These are phyloP conservation scores for Trematomus loennbergii DNA, from an alignment of 2,113 vertebrate genomes.

Conservation along the genomic window DNA sequence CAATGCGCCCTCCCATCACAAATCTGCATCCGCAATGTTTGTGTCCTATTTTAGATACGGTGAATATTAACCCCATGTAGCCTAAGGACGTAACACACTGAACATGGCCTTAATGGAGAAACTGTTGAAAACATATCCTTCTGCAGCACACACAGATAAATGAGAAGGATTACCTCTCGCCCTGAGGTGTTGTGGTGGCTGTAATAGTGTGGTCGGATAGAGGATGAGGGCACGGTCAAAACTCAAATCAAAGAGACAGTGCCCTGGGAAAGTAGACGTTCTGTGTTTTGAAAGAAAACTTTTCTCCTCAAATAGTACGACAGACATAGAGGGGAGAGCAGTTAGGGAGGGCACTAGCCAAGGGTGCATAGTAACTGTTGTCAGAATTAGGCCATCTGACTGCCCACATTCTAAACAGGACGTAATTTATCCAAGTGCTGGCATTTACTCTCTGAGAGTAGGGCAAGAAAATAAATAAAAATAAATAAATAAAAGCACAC, in stretches of 20 bases:
- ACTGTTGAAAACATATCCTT: slow-evolving; percentile 39
- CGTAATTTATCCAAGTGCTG: slow-evolving; percentile 67
- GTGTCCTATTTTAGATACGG: slow-evolving; percentile 68
- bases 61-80: slow-evolving; percentile 40
- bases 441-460: slow-evolving; percentile 63
- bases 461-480: background rate
- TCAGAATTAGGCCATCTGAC: slow-evolving; percentile 78
- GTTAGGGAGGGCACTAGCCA: slow-evolving; percentile 22
- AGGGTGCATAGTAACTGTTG: slow-evolving; percentile 73
- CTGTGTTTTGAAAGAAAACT: slow-evolving; percentile 48
- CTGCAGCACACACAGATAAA: slow-evolving; percentile 35
- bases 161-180: slow-evolving; percentile 46
- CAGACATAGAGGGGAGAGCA: slow-evolving; percentile 12
- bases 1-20: slow-evolving; percentile 22
- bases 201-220: background rate
- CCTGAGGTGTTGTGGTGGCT: slow-evolving; percentile 27
- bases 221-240: too few species aligned
- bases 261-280: slow-evolving; percentile 10
- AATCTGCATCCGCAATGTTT: slow-evolving; percentile 36
- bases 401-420: slow-evolving; percentile 70
- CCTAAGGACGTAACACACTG: slow-evolving; percentile 37
- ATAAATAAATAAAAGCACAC: slow-evolving; percentile 45
- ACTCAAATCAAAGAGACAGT: too few species aligned
- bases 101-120: slow-evolving; percentile 35
- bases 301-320: slow-evolving; percentile 4